Evolutionary conservation across 2,113 vertebrate species (phyloP), one percentile per base, ranked within the genome.

Genomic region (Megaceryle maxima): DNA sequence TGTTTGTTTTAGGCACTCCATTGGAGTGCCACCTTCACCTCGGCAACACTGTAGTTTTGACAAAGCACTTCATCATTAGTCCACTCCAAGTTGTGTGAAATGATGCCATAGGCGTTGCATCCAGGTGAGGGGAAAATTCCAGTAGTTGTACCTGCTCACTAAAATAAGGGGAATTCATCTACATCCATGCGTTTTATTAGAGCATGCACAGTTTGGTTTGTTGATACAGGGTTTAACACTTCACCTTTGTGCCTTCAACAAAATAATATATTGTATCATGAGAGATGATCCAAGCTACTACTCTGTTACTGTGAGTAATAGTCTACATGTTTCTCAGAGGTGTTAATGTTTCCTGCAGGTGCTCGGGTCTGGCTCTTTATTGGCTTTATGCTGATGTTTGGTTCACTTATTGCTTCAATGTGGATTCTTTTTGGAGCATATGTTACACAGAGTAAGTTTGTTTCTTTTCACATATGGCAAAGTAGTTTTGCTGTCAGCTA

Each of bases 321-420:
- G 9, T 25, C 29, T 74, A 1, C 3, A 0, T 14, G 16, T 17
- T 64, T 75, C 79, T 82, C 63, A 87, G 64, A 74, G 31, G 15
- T 83, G 76, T 73, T 62, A 2, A 22, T 92, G 29, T 88, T 79
- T 53, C 73, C n/a, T 91, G 25, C 96, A 99, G 99, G 99, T 94
- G 99, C 99, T 85, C 98, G 99, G 20, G 95, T 99, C 69, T 99
- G 99, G 99, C 98, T 99, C 69, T 99, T 99, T 94, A 94, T 99
- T 2, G 99, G 99, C 77, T 99, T 99, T 97, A 99, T 99, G 99
- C 55, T 99, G 97, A 99, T 99, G 99, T 99, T 99, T 56, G 98
- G 98, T n/a, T 99, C 99, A 0, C 98, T 99, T 77, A 99, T 99
- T 84, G 99, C 98, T 93, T 99, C 99, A 85, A 98, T 99, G 98